Evolutionary conservation across 2,888 invertebrate genomes (phyloP), one percentile per base, ranked within the genome.

Genomic region (Strigamia maritima): DNA sequence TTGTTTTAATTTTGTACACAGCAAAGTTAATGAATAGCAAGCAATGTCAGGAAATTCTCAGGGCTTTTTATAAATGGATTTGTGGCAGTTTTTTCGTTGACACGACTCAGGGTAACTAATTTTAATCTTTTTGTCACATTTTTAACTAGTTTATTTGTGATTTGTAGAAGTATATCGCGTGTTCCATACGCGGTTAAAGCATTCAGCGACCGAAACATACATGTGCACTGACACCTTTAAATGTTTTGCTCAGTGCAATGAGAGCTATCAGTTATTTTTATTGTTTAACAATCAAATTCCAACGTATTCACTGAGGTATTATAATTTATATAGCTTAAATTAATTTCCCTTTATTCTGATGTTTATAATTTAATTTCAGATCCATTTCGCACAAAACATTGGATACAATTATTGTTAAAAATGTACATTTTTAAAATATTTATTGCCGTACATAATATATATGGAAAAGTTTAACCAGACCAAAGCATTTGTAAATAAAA

Each of bases 211-310:
- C 24, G 93, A 93, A 86, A 91, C 92, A 0, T 94, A 93, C 84
- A 93, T 94, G 91, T 92, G 92, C 85, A 92, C 93, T 0, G 94
- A 95, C 84, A 93, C 93, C 85, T 92, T 94, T 85, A 94, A 94
- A 86, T 93, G 94, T 83, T 93, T 94, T 84, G 93, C 92, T 0
- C 88, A 91, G 24, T 90, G 90, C 84, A 88, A 89, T 1, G 89
- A 89, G 10, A 89, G 90, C 81, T 89, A 92, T 83, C 87, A 94
- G 79, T 88, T 94, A 81, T 93, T 93, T 84, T 89, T 91, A 10
- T 87, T 94, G 0, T 95, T 92, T 84, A 89, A 90, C 12, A 90
- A 92, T 12, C 87, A 91, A 26, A 90, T 95, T 79, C 92, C 94
- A 24, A 91, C 90, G 22, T 91, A 91, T 83, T 91, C 93, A 10